Percentiles rank a stretch among this genome's conserved stretches.
Evolutionary conservation across 2,113 vertebrate genomes (phyloP).

Genomic region (Galeopterus variegatus): DNA sequence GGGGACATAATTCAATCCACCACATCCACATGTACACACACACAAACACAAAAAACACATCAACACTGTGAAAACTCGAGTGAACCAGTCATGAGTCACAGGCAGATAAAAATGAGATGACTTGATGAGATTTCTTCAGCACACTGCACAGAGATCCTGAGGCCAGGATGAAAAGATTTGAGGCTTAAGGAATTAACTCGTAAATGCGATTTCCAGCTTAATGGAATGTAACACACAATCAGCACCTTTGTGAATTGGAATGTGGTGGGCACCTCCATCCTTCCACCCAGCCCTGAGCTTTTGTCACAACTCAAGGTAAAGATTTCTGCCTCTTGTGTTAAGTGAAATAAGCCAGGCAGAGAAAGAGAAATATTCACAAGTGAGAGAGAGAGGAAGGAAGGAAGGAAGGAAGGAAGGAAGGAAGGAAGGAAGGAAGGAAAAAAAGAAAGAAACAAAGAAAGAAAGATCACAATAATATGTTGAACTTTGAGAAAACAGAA

Average conservation of each 20-base stretch:
- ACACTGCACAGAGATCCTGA: neutral
- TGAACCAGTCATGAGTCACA: neutral
- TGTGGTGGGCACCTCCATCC: neutral
- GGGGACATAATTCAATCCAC: too few relatives aligned
- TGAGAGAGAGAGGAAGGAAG: too few relatives aligned
- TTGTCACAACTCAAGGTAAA: neutral
- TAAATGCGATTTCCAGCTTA: slow-evolving; percentile 30
- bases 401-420: too few relatives aligned
- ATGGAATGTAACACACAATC: neutral
- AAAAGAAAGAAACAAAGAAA: too few relatives aligned
- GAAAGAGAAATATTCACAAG: too few relatives aligned
- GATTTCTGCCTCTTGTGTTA: neutral
- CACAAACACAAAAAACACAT: too few relatives aligned
- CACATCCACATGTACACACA: too few relatives aligned
- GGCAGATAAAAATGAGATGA: neutral
- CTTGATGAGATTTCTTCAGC: slow-evolving; percentile 34
- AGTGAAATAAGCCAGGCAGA: too few relatives aligned
- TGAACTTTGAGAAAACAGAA: too few relatives aligned
- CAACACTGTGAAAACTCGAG: neutral
- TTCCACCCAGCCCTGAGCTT: neutral
- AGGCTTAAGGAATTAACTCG: slow-evolving; percentile 48
- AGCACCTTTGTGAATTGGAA: neutral
- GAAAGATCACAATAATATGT: too few relatives aligned
- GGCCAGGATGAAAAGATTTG: slow-evolving; percentile 49
- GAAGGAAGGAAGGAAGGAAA: too few relatives aligned